A percentile compares a stretch with the other conserved stretches of the same genome.
These are phyloP conservation scores for Quadroppia sp. DNA, from an alignment of 2,888 invertebrate genomes.

Conservation along the genomic window DNA sequence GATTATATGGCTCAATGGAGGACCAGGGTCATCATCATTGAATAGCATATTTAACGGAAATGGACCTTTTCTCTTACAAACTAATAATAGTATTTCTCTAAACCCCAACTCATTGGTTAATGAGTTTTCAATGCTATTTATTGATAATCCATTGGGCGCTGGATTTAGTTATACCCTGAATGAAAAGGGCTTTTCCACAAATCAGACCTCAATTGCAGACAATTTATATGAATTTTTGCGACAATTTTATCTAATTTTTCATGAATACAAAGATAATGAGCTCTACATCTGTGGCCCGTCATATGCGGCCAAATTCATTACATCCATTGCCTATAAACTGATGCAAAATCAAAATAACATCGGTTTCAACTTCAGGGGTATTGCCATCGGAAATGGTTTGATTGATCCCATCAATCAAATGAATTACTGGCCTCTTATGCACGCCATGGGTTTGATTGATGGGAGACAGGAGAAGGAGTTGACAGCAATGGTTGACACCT, in stretches of 20 bases:
- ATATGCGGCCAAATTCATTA: conserved; percentile 61
- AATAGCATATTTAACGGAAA: conserved; percentile 59
- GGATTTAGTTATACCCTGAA: conserved; percentile 82
- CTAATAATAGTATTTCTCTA: conserved; percentile 56
- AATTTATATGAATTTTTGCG: conserved; percentile 69
- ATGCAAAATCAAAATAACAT: not conserved
- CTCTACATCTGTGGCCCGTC: conserved; percentile 87
- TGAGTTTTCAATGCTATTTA: conserved; percentile 73
- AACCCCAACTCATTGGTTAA: conserved; percentile 74
- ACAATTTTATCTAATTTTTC: conserved; percentile 79
- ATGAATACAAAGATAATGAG: conserved; percentile 65
- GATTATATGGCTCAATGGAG: conserved; percentile 51
- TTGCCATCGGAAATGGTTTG: conserved; percentile 50
- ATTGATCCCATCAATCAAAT: conserved; percentile 48
- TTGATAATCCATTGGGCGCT: conserved; percentile 88
- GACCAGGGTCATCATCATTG: conserved; percentile 48
- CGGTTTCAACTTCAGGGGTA: conserved; percentile 64
- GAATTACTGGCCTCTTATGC: not conserved
- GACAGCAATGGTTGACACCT: conserved; percentile 62
- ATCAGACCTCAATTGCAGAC: conserved; percentile 72
- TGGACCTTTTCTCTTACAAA: conserved; percentile 65
- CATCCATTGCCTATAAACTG: conserved; percentile 35
- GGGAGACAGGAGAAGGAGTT: not conserved
- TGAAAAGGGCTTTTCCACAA: conserved; percentile 68
- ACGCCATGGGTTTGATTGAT: not conserved